Percentiles rank a stretch among this genome's conserved stretches.
Conservation (phyloP, 2,113 vertebrate genomes). For the Ictidomys tridecemlineatus region DNA sequence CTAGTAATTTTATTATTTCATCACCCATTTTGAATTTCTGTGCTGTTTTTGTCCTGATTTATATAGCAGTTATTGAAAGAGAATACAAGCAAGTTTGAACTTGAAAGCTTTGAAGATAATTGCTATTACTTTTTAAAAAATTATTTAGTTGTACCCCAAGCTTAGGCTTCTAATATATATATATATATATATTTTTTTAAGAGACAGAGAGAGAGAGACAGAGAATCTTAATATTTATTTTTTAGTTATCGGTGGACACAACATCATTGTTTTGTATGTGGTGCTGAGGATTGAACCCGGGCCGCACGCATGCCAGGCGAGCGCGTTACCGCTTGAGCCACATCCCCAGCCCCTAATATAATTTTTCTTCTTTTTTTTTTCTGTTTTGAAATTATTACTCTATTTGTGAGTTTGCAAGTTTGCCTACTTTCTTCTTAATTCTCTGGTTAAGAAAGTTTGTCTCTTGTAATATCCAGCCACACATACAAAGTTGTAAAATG, state of each 20-base stretch:
- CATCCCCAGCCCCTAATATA: not conserved
- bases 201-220: too few relatives aligned
- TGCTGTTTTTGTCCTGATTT: not conserved
- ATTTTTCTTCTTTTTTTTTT: not conserved
- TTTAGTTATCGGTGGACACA: too few relatives aligned
- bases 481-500: not conserved
- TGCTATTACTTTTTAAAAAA: not conserved
- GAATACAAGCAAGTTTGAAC: not conserved
- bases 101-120: slow-evolving; percentile 29
- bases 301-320: too few relatives aligned
- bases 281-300: too few relatives aligned
- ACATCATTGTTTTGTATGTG: too few relatives aligned
- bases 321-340: too few relatives aligned
- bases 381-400: not conserved
- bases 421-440: not conserved
- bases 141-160: slow-evolving; percentile 44
- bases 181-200: not conserved
- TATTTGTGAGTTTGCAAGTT: not conserved
- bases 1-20: slow-evolving; percentile 5
- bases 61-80: slow-evolving; percentile 1
- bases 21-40: not conserved
- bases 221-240: too few relatives aligned
- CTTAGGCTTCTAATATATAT: not conserved
- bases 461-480: not conserved
- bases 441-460: not conserved